A percentile compares a stretch with the other conserved stretches of the same genome.
Evolutionary conservation across 2,797 vertebrate species (phyloP).

Genomic region (Synaphobranchus kaupii): DNA sequence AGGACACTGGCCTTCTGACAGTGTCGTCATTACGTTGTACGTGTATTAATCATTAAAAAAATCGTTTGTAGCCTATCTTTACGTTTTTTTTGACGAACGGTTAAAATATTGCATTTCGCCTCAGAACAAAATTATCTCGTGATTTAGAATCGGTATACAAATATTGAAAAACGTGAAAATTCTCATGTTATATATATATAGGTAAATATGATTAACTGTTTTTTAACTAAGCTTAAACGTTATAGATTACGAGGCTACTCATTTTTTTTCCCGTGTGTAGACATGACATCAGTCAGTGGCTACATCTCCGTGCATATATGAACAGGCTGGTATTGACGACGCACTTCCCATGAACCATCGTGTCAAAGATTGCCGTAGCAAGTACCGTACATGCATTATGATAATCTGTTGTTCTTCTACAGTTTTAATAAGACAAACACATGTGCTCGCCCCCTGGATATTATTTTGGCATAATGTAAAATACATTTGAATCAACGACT

Average conservation of each 20-base stretch:
- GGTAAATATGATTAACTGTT: too few relatives aligned
- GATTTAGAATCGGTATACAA: background rate
- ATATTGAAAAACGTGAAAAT: background rate
- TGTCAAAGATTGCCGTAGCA: background rate
- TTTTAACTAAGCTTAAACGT: too few relatives aligned
- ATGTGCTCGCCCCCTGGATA: background rate
- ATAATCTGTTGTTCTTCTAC: background rate
- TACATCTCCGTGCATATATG: background rate
- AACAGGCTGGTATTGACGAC: too few relatives aligned
- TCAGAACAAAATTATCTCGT: too few relatives aligned
- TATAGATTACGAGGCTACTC: background rate
- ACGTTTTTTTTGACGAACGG: background rate
- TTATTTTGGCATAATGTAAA: background rate
- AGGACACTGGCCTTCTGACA: background rate
- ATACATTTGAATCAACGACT: background rate
- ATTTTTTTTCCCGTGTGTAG: background rate
- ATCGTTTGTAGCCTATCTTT: background rate
- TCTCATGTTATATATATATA: background rate
- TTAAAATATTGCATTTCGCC: background rate
- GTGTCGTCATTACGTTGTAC: background rate
- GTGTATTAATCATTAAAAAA: background rate
- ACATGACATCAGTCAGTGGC: background rate
- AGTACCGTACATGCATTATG: background rate
- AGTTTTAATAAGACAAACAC: background rate
- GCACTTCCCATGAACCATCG: background rate